Conservation (phyloP, 1,140 invertebrate species). For the Piezodorus guildinii region DNA sequence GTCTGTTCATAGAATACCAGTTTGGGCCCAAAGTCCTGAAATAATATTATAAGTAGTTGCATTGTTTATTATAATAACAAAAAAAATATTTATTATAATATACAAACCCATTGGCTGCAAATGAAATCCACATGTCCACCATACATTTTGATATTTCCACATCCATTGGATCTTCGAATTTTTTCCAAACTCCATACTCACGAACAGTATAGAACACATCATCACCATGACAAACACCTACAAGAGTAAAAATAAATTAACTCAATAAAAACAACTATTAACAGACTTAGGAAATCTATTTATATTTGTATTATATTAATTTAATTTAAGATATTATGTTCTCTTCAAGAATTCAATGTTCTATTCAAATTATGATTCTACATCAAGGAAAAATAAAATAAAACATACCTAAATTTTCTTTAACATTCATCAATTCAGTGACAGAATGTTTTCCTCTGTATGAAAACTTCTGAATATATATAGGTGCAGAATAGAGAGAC, state of each 20-base stretch:
- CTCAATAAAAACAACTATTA: too few relatives aligned
- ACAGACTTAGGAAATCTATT: too few relatives aligned
- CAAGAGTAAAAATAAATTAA: too few relatives aligned
- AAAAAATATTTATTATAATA: not conserved
- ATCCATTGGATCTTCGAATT: not conserved
- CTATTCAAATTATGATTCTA: too few relatives aligned
- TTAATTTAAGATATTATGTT: too few relatives aligned
- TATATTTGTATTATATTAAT: too few relatives aligned
- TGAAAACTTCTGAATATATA: not conserved
- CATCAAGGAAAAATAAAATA: too few relatives aligned
- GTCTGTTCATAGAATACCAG: too few relatives aligned
- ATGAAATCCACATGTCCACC: not conserved
- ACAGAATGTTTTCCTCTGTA: not conserved
- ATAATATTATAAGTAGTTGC: too few relatives aligned
- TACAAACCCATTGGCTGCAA: not conserved
- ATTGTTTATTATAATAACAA: too few relatives aligned
- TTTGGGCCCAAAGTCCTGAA: too few relatives aligned
- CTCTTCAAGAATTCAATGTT: too few relatives aligned
- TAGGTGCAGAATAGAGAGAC: not conserved
- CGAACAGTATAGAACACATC: not conserved
- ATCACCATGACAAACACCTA: slow-evolving; percentile 11
- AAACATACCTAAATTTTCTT: not conserved
- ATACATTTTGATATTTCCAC: not conserved
- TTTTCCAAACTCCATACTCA: not conserved
- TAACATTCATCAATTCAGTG: not conserved